Evolutionary conservation across 2,888 invertebrate genomes (phyloP).

Genomic region (Ecliptopera silaceata): DNA sequence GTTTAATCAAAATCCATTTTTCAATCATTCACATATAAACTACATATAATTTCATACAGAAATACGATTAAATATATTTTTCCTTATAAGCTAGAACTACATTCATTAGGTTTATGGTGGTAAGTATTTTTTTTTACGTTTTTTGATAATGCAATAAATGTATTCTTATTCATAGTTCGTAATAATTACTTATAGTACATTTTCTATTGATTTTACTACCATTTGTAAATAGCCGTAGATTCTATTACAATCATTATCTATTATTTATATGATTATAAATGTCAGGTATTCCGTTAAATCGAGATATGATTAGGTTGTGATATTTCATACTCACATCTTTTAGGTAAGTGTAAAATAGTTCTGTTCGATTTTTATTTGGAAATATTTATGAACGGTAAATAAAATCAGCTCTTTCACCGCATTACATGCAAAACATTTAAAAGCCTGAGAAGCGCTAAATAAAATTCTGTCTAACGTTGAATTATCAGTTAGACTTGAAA

Average conservation of each 20-base stretch:
- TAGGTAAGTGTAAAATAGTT: neutral
- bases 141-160: constrained; percentile 77
- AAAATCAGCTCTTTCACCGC: constrained; percentile 1
- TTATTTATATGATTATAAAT: constrained; percentile 57
- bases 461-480: neutral
- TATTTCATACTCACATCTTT: constrained; percentile 21
- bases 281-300: constrained; percentile 76
- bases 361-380: neutral
- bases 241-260: constrained; percentile 38
- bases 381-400: neutral
- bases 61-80: constrained; percentile 83
- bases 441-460: neutral
- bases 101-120: constrained; percentile 71
- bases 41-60: constrained; percentile 84
- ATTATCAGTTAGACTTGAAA: neutral
- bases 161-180: constrained; percentile 60
- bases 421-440: constrained; percentile 21
- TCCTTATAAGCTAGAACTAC: constrained; percentile 75
- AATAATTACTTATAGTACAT: constrained; percentile 36
- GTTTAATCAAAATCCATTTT: constrained; percentile 79
- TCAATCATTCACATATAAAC: constrained; percentile 81
- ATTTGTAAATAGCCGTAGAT: constrained; percentile 66
- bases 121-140: constrained; percentile 75
- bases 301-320: constrained; percentile 70
- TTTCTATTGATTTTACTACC: constrained; percentile 45